These are phyloP conservation scores for Popillia japonica DNA, from an alignment of 1,140 invertebrate species.

Conservation along the genomic window DNA sequence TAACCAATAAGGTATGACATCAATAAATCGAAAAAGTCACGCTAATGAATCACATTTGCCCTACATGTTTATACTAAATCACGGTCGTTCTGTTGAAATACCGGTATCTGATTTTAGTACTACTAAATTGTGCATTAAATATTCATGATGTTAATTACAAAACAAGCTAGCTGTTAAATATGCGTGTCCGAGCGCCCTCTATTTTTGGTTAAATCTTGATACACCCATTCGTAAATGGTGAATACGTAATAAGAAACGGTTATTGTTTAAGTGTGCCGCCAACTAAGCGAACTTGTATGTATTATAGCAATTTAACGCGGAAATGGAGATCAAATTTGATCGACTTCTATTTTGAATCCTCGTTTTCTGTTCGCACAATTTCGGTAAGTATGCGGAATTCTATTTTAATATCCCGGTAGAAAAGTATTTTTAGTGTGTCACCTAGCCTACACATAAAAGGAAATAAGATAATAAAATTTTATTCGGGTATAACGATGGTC, in stretches of 20 bases:
- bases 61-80: too few relatives aligned
- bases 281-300: too few relatives aligned
- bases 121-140: neutral
- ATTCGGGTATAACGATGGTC: neutral
- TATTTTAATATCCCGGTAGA: neutral
- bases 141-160: neutral
- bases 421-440: neutral
- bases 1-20: too few relatives aligned
- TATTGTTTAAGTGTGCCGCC: neutral
- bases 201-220: neutral
- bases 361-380: neutral
- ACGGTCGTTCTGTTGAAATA: too few relatives aligned
- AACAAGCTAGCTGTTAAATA: neutral
- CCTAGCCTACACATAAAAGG: neutral
- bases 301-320: too few relatives aligned
- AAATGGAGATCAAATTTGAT: too few relatives aligned
- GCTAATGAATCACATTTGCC: too few relatives aligned
- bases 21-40: too few relatives aligned
- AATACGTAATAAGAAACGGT: neutral
- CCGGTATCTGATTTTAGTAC: neutral
- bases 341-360: too few relatives aligned
- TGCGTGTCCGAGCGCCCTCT: neutral
- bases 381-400: neutral
- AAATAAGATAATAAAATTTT: slow-evolving; percentile 35
- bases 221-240: neutral